phyloP scores from a whole-genome alignment of 2,113 vertebrate genomes.

The Manacus vitellinus region DNA sequence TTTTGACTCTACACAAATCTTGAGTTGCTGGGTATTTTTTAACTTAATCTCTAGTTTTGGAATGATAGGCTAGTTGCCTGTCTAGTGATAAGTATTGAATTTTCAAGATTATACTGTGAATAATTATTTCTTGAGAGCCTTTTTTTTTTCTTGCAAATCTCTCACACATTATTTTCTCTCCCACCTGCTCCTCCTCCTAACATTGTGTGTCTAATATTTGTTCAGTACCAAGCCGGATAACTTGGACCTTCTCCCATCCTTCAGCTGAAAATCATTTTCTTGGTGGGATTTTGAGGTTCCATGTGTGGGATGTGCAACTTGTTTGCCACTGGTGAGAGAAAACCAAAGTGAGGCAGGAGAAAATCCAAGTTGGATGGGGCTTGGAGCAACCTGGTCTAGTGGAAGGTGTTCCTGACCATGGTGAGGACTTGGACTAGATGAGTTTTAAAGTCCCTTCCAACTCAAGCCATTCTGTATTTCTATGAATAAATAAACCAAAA shows the following conservation, averaged over 20 bases:
- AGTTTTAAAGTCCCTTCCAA: not conserved
- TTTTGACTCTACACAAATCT: not conserved
- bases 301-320: not conserved
- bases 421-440: not conserved
- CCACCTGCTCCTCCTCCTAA: not conserved
- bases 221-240: not conserved
- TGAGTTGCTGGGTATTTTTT: not conserved
- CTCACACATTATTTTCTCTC: not conserved
- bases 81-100: not conserved
- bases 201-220: not conserved
- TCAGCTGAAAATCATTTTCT: not conserved
- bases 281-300: not conserved
- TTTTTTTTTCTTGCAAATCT: not conserved
- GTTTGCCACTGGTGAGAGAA: not conserved
- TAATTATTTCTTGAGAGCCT: not conserved
- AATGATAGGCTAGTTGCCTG: not conserved
- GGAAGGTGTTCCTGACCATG: accelerated
- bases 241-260: not conserved
- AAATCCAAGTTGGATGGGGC: not conserved
- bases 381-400: not conserved
- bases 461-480: not conserved
- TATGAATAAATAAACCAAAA: not conserved
- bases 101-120: not conserved
- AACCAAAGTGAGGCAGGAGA: not conserved
- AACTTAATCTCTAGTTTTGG: not conserved